Base-by-base conservation (phyloP, 2,797 vertebrate species). In the Tenualosa ilisha region DNA sequence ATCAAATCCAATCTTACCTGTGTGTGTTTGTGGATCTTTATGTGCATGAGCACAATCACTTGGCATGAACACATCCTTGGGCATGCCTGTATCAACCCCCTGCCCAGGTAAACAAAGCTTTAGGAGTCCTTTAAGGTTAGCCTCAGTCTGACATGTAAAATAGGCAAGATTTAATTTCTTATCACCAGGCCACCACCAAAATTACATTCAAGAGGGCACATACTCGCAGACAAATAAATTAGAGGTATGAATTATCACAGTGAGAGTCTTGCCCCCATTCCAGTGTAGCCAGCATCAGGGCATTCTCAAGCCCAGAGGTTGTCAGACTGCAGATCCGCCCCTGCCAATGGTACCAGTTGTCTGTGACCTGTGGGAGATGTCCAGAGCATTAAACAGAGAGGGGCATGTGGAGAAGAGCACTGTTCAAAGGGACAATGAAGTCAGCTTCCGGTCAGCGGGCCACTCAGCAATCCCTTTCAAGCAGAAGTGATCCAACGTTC, bases 381-480 rank as follows among this genome's bases (percentile, higher is more conserved):
- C 63, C 63, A 68, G 12, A 31, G 63, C 63, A 68, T 68, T 63
- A 24, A 68, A 37, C 24, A 31, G 26, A 68, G 12, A 7, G 26
- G 26, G 24, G 12, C 26, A 68, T 11, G 3, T 68, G 63, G 12
- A 13, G 63, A 37, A 65, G 65, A 37, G 68, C 68, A 20, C 68
- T 75, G 31, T 43, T 75, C 17, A 40, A 6, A 17, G 13, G 17
- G 68, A 43, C 31, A 75, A 43, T 43, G 6, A 75, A 75, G 68
- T 43, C 68, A 75, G 68, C 68, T 43, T 75, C 68, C 68, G 68
- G 37, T 75, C 68, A 75, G 68, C 68, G 15, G 68, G 68, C 65
- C 65, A 43, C 37, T 20, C 15, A 31, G 31, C 15, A 37, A 75
- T 40, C 13, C 37, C 37, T 43, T 37, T 43, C 68, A 37, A 17